Percentiles rank a stretch among this genome's conserved stretches.
Conservation (phyloP, 2,888 invertebrate species). For the Erebia ligea region DNA sequence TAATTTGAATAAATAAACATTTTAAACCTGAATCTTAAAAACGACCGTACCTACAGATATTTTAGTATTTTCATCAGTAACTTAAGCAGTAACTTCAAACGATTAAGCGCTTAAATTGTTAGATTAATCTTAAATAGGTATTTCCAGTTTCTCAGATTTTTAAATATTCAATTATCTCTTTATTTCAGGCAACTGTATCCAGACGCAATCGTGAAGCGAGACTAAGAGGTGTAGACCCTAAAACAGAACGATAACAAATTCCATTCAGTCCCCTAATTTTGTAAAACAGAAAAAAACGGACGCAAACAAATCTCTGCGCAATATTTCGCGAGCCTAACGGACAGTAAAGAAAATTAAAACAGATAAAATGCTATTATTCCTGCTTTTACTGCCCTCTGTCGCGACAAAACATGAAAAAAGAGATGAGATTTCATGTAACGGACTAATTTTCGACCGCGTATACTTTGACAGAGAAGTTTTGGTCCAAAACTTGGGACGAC, state of each 20-base stretch:
- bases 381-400: conserved; percentile 32
- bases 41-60: background rate
- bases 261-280: conserved; percentile 39
- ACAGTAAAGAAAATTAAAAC: conserved; percentile 46
- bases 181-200: conserved; percentile 19
- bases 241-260: conserved; percentile 37
- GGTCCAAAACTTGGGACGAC: conserved; percentile 55
- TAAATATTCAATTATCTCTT: background rate
- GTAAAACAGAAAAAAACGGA: conserved; percentile 40
- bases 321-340: conserved; percentile 31
- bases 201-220: conserved; percentile 2
- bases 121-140: background rate
- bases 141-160: background rate
- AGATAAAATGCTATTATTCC: conserved; percentile 45
- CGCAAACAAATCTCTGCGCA: conserved; percentile 29
- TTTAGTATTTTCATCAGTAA: background rate
- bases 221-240: conserved; percentile 24
- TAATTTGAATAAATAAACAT: background rate
- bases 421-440: conserved; percentile 57
- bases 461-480: conserved; percentile 62
- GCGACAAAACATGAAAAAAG: conserved; percentile 24
- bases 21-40: background rate
- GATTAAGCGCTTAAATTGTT: background rate
- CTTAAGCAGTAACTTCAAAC: too few species aligned
- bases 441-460: conserved; percentile 62